Conservation (phyloP, 2,797 vertebrate species). For the Petrocephalus schoutedeni region DNA sequence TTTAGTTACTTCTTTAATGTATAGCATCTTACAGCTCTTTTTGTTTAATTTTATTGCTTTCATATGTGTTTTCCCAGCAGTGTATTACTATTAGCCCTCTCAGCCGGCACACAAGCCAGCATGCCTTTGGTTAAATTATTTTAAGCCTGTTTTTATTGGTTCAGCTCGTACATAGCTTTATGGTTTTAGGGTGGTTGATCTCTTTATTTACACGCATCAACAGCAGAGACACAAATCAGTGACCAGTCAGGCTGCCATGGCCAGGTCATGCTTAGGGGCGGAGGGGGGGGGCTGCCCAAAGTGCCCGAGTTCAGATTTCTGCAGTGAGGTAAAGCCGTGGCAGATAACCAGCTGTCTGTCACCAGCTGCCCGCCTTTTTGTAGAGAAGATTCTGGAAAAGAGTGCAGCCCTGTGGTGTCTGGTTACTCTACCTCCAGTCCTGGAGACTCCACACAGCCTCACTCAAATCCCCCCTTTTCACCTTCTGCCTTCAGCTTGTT, state of each 20-base stretch:
- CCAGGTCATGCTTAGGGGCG: background rate
- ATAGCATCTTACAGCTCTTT: background rate
- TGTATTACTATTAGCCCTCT: background rate
- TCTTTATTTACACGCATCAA: background rate
- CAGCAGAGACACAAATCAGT: background rate
- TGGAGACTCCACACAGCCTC: background rate
- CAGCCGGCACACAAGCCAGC: background rate
- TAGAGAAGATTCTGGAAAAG: conserved; percentile 12
- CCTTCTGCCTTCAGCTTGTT: background rate
- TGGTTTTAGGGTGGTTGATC: background rate
- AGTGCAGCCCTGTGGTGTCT: background rate
- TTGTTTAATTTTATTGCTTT: background rate
- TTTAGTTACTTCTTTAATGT: background rate
- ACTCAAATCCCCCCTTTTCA: background rate
- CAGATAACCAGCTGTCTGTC: background rate
- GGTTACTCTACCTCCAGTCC: background rate
- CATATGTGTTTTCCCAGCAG: background rate
- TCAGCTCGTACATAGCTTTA: background rate
- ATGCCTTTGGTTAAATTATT: background rate
- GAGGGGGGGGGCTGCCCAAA: background rate
- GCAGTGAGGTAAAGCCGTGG: background rate
- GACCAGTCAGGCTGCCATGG: background rate
- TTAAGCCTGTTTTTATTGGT: background rate
- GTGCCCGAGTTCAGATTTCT: background rate
- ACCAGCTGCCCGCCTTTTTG: conserved; percentile 6